Percentiles rank a stretch among this genome's conserved stretches.
Conservation (phyloP, 2,888 invertebrate genomes). For the Pseudoips prasinana region DNA sequence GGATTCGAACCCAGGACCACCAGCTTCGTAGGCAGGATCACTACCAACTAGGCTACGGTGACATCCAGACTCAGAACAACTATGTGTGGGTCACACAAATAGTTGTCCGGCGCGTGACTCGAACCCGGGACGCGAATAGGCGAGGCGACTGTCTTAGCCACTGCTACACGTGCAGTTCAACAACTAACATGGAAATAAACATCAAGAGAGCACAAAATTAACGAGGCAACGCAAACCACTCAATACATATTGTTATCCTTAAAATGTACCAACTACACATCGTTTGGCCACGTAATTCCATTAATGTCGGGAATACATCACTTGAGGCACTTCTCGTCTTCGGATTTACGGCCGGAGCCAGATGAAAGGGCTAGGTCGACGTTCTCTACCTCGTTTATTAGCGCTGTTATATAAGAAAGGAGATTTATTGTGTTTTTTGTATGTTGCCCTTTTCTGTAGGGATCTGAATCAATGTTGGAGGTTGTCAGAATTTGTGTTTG, state of each 20-base stretch:
- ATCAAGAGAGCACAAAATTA: conserved; percentile 12
- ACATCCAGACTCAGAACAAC: no score
- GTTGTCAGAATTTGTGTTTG: no score
- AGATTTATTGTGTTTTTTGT: conserved; percentile 51
- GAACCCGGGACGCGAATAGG: no score
- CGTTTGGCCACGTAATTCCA: conserved; percentile 60
- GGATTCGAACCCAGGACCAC: no score
- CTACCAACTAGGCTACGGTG: no score
- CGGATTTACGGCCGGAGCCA: conserved; percentile 59
- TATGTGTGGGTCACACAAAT: no score
- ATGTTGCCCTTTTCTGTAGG: conserved; percentile 30
- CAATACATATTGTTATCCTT: conserved; percentile 50
- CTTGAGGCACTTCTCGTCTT: conserved; percentile 38
- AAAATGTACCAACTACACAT: conserved; percentile 46
- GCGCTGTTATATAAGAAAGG: conserved; percentile 48
- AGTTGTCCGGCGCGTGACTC: no score
- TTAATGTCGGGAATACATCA: conserved; percentile 70
- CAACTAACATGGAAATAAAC: conserved; percentile 7
- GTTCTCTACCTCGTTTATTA: conserved; percentile 57
- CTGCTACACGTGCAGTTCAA: no score
- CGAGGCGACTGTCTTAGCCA: no score
- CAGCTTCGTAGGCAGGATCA: no score
- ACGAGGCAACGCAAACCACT: conserved; percentile 21
- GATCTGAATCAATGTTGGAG: no score
- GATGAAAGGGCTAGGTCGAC: conserved; percentile 62